These are phyloP conservation scores for Corythoichthys haematopterus DNA, from an alignment of 2,113 vertebrate genomes.

Conservation along the genomic window DNA sequence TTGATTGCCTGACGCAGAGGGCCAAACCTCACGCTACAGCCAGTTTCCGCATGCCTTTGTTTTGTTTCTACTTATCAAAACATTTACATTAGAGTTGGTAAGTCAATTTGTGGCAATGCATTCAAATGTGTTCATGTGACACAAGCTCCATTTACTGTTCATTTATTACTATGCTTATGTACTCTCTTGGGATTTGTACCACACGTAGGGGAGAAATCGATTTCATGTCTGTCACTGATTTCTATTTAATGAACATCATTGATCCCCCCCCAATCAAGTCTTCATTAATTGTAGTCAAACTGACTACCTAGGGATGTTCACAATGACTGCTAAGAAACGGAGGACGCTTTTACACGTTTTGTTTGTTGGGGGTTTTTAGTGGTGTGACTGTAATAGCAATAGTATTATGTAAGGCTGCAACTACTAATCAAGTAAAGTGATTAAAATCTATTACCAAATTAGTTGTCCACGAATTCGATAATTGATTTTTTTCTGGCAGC, in stretches of 20 bases:
- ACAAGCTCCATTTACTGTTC: slow-evolving; percentile 30
- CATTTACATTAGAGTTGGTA: slow-evolving; percentile 14
- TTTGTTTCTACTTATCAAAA: slow-evolving; percentile 28
- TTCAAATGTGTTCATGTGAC: slow-evolving; percentile 27
- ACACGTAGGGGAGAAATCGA: slow-evolving; percentile 23
- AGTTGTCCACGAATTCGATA: too few relatives aligned
- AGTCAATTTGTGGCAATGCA: slow-evolving; percentile 27
- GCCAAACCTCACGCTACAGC: slow-evolving; percentile 21
- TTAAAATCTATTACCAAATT: too few relatives aligned
- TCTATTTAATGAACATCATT: slow-evolving; percentile 54
- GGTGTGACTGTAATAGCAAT: slow-evolving; percentile 29
- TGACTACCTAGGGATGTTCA: slow-evolving; percentile 25
- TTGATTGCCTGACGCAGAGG: slow-evolving; percentile 3
- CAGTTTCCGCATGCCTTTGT: slow-evolving; percentile 25
- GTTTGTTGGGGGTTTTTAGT: slow-evolving; percentile 8
- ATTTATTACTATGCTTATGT: slow-evolving; percentile 25
- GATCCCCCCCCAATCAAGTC: slow-evolving; percentile 52
- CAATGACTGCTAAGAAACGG: slow-evolving; percentile 18
- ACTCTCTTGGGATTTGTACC: slow-evolving; percentile 41
- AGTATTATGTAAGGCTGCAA: too few relatives aligned
- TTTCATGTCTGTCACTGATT: slow-evolving; percentile 40
- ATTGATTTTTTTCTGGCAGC: too few relatives aligned
- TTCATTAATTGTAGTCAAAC: slow-evolving; percentile 51
- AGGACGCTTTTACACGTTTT: slow-evolving; percentile 1
- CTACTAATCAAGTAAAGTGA: too few relatives aligned